Evolutionary conservation across 2,888 invertebrate species (phyloP).

Genomic region (Muscina levida): DNA sequence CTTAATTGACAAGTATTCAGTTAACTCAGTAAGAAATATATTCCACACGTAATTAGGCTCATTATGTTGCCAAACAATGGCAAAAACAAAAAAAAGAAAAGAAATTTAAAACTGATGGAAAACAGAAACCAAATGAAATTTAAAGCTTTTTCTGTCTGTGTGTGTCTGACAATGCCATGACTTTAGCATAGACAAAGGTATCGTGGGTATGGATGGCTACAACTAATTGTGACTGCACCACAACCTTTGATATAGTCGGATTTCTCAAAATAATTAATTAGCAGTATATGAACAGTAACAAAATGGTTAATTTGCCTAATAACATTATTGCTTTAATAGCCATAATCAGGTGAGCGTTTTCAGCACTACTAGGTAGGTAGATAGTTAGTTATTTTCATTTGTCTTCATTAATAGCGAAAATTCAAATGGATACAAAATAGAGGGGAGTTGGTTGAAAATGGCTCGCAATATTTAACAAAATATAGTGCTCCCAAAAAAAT

Average conservation of each 20-base stretch:
- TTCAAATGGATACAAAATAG: no score
- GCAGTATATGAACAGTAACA: background rate
- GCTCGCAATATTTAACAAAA: no score
- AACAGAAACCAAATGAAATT: constrained; percentile 13
- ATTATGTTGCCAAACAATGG: constrained; percentile 31
- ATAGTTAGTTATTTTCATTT: constrained; percentile 23
- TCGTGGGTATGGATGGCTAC: no score
- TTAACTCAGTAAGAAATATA: constrained; percentile 19
- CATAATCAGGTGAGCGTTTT: constrained; percentile 28
- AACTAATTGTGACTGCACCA: background rate
- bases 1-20: constrained; percentile 56
- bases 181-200: no score
- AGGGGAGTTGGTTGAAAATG: no score
- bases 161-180: background rate
- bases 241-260: background rate
- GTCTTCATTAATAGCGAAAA: constrained; percentile 21
- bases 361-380: background rate
- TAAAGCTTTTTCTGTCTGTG: background rate
- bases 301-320: constrained; percentile 35
- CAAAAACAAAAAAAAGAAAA: background rate
- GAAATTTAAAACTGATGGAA: constrained; percentile 24
- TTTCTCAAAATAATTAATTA: constrained; percentile 32
- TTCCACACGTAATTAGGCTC: constrained; percentile 50
- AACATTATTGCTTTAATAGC: constrained; percentile 27
- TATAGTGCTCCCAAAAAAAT: no score